Percentiles rank a stretch among this genome's conserved stretches.
phyloP scores from a whole-genome alignment of 2,113 vertebrate genomes.

The Hipposideros armiger region DNA sequence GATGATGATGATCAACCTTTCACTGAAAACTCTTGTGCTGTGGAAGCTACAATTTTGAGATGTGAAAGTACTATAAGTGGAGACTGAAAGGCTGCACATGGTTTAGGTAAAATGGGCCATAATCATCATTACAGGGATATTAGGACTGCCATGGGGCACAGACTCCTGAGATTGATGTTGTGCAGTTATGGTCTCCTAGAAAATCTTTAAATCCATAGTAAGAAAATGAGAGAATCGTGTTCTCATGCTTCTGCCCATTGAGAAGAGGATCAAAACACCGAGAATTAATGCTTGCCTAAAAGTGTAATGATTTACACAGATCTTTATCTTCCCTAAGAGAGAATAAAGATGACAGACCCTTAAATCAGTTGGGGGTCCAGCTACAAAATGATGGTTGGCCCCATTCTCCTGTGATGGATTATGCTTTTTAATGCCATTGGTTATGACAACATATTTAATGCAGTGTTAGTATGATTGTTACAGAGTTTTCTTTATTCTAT shows the following conservation, averaged over 20 bases:
- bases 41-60: neutral
- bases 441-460: neutral
- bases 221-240: neutral
- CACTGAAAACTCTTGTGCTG: neutral
- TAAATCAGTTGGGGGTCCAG: neutral
- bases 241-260: neutral
- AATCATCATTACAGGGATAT: neutral
- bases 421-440: neutral
- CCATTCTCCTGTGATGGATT: neutral
- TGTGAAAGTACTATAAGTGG: neutral
- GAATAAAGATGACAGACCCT: neutral
- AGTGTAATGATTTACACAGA: neutral
- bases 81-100: neutral
- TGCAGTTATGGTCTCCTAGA: neutral
- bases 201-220: constrained; percentile 44
- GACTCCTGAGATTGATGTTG: neutral
- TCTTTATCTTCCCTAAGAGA: neutral
- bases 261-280: neutral
- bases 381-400: neutral
- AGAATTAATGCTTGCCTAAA: neutral
- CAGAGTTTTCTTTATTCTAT: neutral
- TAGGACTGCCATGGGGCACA: neutral
- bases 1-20: neutral
- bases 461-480: neutral
- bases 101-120: neutral